These are phyloP conservation scores for Trichosurus vulpecula DNA, from an alignment of 2,797 vertebrate species.

Conservation along the genomic window DNA sequence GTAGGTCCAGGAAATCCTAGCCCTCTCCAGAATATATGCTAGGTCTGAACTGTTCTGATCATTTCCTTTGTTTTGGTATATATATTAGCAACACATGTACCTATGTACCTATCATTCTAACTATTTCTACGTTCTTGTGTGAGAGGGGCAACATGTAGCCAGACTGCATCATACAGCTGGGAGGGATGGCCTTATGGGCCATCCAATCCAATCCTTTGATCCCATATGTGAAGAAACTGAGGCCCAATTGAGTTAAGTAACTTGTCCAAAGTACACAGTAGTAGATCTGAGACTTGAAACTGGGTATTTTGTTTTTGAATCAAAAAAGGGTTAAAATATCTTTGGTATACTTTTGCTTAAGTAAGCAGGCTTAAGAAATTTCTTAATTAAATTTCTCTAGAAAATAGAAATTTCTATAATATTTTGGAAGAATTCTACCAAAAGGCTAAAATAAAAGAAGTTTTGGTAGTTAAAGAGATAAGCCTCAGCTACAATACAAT, in stretches of 20 bases:
- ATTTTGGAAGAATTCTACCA: neutral
- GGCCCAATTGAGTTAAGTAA: neutral
- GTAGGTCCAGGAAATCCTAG: neutral
- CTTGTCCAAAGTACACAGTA: slow-evolving; percentile 3
- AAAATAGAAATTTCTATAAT: neutral
- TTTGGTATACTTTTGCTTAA: neutral
- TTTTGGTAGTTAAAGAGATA: neutral
- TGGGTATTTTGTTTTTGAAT: neutral
- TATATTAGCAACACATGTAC: neutral
- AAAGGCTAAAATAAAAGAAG: neutral
- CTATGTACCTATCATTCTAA: neutral
- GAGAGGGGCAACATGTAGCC: neutral
- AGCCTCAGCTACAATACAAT: too few relatives aligned
- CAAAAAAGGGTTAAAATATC: neutral
- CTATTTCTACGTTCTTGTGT: neutral
- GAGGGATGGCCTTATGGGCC: neutral
- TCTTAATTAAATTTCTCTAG: neutral
- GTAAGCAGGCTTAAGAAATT: neutral
- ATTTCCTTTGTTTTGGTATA: neutral
- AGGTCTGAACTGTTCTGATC: neutral
- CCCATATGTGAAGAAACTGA: neutral
- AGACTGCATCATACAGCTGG: neutral
- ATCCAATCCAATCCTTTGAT: neutral
- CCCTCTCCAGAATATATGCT: neutral
- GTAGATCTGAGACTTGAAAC: neutral